Conservation (phyloP, 2,113 vertebrate species). For the Suricata suricatta region DNA sequence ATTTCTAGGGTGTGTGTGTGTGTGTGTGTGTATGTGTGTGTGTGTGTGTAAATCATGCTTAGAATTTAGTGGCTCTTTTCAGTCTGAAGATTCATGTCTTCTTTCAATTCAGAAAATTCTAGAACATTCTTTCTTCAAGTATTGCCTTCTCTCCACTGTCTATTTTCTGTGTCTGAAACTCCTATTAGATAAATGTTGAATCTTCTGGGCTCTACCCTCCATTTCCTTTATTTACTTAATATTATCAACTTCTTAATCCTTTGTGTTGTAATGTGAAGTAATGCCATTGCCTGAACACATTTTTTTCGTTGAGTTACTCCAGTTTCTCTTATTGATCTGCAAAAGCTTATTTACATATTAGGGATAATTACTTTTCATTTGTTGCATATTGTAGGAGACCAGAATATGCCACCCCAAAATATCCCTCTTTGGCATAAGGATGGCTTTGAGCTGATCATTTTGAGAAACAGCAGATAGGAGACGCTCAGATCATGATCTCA, state of each 20-base stretch:
- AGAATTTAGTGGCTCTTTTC: not conserved
- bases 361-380: not conserved
- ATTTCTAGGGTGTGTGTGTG: not conserved
- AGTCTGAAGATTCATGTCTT: constrained; percentile 23
- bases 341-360: not conserved
- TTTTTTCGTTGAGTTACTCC: not conserved
- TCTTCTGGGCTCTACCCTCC: not conserved
- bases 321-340: not conserved
- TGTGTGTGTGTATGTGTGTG: not conserved
- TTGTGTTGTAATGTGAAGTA: not conserved
- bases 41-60: not conserved
- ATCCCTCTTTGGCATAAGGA: not conserved
- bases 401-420: not conserved
- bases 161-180: not conserved
- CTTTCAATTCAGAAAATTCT: not conserved
- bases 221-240: not conserved
- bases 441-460: not conserved
- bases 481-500: not conserved
- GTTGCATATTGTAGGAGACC: not conserved
- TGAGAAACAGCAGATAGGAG: not conserved
- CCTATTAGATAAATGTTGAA: not conserved
- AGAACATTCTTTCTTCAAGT: not conserved
- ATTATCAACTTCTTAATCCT: not conserved
- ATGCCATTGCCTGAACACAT: not conserved
- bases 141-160: not conserved